Evolutionary conservation across 35 echinoderm and acorn worm genomes (phyloP), one percentile per base, ranked within the genome.

Genomic region (Hemicentrotus pulcherrimus): DNA sequence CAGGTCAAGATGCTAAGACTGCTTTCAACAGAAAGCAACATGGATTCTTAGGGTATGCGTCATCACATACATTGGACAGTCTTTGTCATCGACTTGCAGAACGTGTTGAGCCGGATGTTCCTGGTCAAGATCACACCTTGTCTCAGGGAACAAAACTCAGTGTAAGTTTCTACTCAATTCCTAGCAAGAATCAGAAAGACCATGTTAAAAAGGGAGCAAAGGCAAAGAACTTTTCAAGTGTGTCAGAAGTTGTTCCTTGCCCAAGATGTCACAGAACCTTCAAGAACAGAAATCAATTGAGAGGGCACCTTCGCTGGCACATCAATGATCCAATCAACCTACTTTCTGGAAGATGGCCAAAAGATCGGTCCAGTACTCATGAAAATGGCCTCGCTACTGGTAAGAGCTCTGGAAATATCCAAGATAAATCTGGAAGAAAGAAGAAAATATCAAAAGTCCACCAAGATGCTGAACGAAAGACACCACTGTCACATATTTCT

Each of bases 301-400:
- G 91, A 93, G 91, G 91, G 41, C 91, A 93, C 46, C 91, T 93
- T 31, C 45, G 48, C 46, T 93, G 91, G 91, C 91, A 93, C n/a
- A 93, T 50, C 19, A 31, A 58, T n/a, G 46, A 93, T 50, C 91
- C 91, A 2, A 47, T 93, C 9, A 93, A 93, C 91, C 15, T 93
- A 13, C 91, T 93, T 19, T 58, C 91, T 46, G 48, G 91, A 47
- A 93, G 48, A 58, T 93, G 91, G 91, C 91, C 32, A 24, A 90
- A 90, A 90, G 88, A 90, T 45, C 32, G 88, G 32, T 33, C 88
- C 0, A 45, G 32, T 47, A 32, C 88, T 45, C 32, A 78, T 78
- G 65, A 78, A 78, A 78, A n/a, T 8, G 28, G 24, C 19, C 65
- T 78, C 19, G 7, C 65, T 78, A 28, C 65, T 28, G 19, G 5